phyloP scores from a whole-genome alignment of 2,113 vertebrate species.

The Lophius piscatorius region DNA sequence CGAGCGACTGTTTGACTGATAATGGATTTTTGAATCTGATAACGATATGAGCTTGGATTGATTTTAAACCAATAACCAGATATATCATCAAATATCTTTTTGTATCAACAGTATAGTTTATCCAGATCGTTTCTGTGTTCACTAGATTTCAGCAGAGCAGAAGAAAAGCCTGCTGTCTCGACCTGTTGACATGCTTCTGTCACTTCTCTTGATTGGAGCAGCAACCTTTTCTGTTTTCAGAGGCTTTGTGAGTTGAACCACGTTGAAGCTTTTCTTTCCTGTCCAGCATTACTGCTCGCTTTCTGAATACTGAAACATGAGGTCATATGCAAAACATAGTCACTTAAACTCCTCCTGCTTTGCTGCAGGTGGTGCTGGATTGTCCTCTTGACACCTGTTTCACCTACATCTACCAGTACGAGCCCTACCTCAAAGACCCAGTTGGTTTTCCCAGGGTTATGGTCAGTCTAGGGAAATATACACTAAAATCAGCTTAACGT shows the following conservation, averaged over 20 bases:
- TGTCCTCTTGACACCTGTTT: constrained; percentile 90
- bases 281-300: no score
- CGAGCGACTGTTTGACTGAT: no score
- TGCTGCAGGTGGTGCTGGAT: constrained; percentile 87
- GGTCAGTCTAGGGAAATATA: constrained; percentile 72
- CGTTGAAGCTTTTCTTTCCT: background rate
- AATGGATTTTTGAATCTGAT: no score
- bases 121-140: constrained; percentile 8
- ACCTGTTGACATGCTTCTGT: constrained; percentile 82
- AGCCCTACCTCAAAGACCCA: constrained; percentile 92
- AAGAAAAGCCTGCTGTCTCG: constrained; percentile 79
- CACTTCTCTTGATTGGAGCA: constrained; percentile 73
- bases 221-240: constrained; percentile 86
- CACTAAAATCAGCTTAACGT: background rate
- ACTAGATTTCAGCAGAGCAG: constrained; percentile 83
- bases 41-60: no score
- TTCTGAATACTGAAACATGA: no score
- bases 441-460: constrained; percentile 90
- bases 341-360: background rate
- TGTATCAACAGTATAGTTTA: background rate
- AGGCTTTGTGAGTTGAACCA: constrained; percentile 84
- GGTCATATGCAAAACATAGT: background rate
- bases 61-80: no score
- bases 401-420: constrained; percentile 90
- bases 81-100: no score